Evolutionary conservation across 2,888 invertebrate genomes (phyloP), one percentile per base, ranked within the genome.

Genomic region (Amphipoea oculea): DNA sequence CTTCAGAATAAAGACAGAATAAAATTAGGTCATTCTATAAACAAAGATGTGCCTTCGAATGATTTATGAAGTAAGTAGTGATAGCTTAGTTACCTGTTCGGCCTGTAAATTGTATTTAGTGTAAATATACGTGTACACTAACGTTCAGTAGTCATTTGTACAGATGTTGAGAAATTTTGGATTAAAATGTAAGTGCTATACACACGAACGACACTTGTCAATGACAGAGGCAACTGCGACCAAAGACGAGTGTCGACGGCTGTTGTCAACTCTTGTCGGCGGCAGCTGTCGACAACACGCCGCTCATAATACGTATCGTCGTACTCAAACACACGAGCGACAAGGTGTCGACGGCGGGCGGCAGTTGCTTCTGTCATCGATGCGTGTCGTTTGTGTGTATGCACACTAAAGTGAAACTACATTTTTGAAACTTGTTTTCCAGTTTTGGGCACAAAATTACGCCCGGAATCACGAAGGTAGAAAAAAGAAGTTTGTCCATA

Each of bases 31-130:
- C 91, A 92, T 94, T 93, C 93, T 96, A 92, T 95, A 92, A 93
- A 93, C 92, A 95, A 95, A 95, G 93, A 96, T 96, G 96, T 96
- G 96, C 96, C 96, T 96, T 96, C 95, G 91, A 96, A 92, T 93
- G 94, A 94, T 95, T 94, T 95, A 95, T 94, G 91, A 93, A 92
- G 93, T 96, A 96, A 95, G 90, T 93, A 94, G 92, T 90, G 79
- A 90, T 92, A 89, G 94, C 92, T 90, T 95, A 95, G 95, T 93
- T 91, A 92, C 92, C 92, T 91, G 89, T 93, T 94, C 89, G 94
- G 92, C 93, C 92, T 95, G 94, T 92, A 93, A 93, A 91, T 94
- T 92, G 90, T 91, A 92, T 89, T 81, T 91, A 89, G 88, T 92
- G 91, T 92, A 92, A 90, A 92, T 92, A 92, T 83, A 79, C 84